These are phyloP conservation scores for Turritopsis dohrnii DNA, from an alignment of 30 jellyfish, hydroid and myxozoan species.

Conservation along the genomic window DNA sequence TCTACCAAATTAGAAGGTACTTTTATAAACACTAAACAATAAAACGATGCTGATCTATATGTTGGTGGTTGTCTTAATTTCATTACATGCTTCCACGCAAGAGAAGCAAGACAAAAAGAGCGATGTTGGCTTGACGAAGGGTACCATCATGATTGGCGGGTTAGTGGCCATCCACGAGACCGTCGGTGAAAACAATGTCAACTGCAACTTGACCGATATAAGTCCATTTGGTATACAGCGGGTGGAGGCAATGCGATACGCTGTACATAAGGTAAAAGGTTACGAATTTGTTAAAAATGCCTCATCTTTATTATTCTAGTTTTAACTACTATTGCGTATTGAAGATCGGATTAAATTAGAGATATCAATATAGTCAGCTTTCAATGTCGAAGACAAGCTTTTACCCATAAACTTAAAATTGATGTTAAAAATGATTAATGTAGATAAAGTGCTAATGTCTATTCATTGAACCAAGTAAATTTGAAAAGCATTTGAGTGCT, in stretches of 20 bases:
- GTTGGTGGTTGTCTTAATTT: neutral
- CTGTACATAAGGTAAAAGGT: slow-evolving; percentile 50
- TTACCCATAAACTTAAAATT: too few species aligned
- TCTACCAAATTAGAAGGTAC: neutral
- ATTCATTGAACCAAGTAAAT: too few species aligned
- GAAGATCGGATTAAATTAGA: too few species aligned
- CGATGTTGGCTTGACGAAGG: slow-evolving; percentile 15
- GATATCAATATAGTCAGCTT: too few species aligned
- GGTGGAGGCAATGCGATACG: slow-evolving; percentile 80
- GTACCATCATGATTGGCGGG: slow-evolving; percentile 72
- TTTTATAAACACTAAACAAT: neutral
- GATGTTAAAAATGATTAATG: too few species aligned
- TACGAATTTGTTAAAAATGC: too few species aligned
- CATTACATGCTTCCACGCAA: neutral
- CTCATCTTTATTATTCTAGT: too few species aligned
- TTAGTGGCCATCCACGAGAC: slow-evolving; percentile 63
- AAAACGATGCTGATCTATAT: neutral
- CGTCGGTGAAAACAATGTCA: slow-evolving; percentile 26
- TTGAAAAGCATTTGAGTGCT: too few species aligned
- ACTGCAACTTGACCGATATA: slow-evolving; percentile 37
- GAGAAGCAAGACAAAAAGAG: neutral
- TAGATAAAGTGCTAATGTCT: too few species aligned
- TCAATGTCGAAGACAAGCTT: too few species aligned
- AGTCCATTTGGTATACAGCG: slow-evolving; percentile 72
- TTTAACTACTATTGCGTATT: neutral